phyloP scores from a whole-genome alignment of 2,797 vertebrate genomes.

The Mormyrops boulengeri region DNA sequence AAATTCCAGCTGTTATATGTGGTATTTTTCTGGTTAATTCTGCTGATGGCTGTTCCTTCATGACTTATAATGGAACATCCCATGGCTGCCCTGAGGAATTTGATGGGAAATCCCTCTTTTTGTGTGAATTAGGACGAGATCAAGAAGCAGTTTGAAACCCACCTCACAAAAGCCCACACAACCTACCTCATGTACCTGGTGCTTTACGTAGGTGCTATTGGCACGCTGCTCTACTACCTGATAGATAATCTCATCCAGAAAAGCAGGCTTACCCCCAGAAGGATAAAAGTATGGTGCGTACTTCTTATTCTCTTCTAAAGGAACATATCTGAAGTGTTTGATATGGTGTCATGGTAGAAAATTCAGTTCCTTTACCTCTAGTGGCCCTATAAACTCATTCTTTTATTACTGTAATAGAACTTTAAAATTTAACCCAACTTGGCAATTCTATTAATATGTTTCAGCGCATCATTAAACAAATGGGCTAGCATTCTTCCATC shows the following conservation, averaged over 20 bases:
- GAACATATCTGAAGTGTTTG: neutral
- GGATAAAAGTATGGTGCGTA: conserved; percentile 29
- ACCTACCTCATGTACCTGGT: conserved; percentile 28
- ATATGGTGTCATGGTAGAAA: neutral
- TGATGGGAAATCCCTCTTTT: neutral
- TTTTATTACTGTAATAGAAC: neutral
- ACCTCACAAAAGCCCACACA: conserved; percentile 19
- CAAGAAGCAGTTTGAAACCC: conserved; percentile 28
- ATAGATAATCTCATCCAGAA: conserved; percentile 34
- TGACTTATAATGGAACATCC: neutral
- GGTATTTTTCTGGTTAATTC: neutral
- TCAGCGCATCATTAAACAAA: neutral
- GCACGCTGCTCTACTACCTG: conserved; percentile 31
- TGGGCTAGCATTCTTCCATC: neutral
- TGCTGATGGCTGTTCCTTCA: neutral
- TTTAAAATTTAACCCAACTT: neutral
- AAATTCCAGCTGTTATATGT: neutral
- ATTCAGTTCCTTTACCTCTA: too few relatives aligned
- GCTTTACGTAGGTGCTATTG: conserved; percentile 22
- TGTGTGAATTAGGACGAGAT: conserved; percentile 24
- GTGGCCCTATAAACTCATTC: neutral
- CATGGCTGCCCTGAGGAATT: neutral
- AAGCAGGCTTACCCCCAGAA: conserved; percentile 32
- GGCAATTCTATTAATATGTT: neutral
- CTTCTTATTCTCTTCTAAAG: too few relatives aligned